Base-by-base conservation (phyloP, 2,797 vertebrate species). In the Sebastes minor region DNA sequence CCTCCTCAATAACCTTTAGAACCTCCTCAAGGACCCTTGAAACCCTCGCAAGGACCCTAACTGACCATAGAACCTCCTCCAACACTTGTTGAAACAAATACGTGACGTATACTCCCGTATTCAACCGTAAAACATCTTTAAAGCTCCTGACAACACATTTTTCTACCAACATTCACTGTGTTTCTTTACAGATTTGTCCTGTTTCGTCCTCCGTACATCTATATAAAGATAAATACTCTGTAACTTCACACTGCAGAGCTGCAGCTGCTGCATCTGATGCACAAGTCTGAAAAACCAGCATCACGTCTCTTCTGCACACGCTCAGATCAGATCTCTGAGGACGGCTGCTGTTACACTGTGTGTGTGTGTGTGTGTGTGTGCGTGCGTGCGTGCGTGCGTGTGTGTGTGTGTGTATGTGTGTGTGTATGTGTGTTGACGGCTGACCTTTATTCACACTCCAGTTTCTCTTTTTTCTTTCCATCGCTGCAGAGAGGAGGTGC, bases 391-490 rank as follows among this genome's bases (percentile, higher is more conserved):
- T 0, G 33, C 0, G 33, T 0, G 35, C 2, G 33, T 0, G 11
- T 2, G 33, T 2, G 70, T 67, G 59, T 68, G 74, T 42, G 73
- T 46, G 32, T 3, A 8, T 3, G 30, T 2, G 55, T 76, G 79
- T 49, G 62, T 30, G 62, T 78, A 71, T 75, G 82, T 70, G 81
- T 65, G 35, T 49, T 79, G 82, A 82, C 65, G 65, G 65, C 64
- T 93, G 93, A 94, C 93, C 94, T 91, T 92, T 91, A 86, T 82
- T 88, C 88, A 88, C 80, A 82, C 82, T 83, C 63, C 57, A 46
- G 42, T 81, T 76, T 85, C 83, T 83, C 64, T 46, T 64, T 76
- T 68, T 38, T 38, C 25, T 64, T 25, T 28, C 11, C 18, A 5
- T 49, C 28, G 55, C 71, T 72, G 79, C 57, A 86, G 87, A 68